These are phyloP conservation scores for Pipistrellus nathusii DNA, from an alignment of 2,797 vertebrate genomes.

Conservation along the genomic window DNA sequence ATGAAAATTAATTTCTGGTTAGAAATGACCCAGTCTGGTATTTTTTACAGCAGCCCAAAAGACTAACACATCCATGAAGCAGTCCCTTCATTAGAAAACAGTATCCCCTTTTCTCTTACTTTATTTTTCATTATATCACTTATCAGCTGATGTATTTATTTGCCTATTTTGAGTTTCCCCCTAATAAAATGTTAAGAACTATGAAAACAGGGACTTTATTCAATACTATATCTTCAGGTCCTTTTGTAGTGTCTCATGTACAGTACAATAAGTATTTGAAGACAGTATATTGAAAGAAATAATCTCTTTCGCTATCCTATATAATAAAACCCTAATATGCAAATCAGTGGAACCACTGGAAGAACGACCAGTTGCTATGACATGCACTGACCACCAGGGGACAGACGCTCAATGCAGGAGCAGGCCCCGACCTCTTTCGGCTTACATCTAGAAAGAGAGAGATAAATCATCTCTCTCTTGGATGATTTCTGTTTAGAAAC, in stretches of 20 bases:
- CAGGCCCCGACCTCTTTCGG: too few species aligned
- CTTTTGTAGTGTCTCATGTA: background rate
- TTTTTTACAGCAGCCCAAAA: background rate
- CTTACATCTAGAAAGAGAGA: background rate
- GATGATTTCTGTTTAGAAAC: background rate
- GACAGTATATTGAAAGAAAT: constrained; percentile 3
- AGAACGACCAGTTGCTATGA: too few species aligned
- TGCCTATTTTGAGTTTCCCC: background rate
- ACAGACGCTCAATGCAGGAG: too few species aligned
- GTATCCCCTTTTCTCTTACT: background rate
- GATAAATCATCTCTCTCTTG: background rate
- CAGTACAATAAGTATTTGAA: constrained; percentile 18
- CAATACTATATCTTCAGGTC: background rate
- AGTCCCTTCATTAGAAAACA: background rate
- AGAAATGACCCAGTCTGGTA: background rate
- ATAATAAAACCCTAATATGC: too few species aligned
- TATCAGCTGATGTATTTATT: constrained; percentile 6
- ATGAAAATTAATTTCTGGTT: background rate
- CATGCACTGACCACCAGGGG: too few species aligned
- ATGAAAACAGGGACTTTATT: background rate
- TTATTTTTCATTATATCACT: background rate
- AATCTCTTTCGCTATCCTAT: background rate
- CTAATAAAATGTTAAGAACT: background rate
- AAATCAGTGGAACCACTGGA: too few species aligned
- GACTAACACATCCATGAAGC: background rate